phyloP scores from a whole-genome alignment of 2,888 invertebrate genomes.

The Cyclophora albipunctata region DNA sequence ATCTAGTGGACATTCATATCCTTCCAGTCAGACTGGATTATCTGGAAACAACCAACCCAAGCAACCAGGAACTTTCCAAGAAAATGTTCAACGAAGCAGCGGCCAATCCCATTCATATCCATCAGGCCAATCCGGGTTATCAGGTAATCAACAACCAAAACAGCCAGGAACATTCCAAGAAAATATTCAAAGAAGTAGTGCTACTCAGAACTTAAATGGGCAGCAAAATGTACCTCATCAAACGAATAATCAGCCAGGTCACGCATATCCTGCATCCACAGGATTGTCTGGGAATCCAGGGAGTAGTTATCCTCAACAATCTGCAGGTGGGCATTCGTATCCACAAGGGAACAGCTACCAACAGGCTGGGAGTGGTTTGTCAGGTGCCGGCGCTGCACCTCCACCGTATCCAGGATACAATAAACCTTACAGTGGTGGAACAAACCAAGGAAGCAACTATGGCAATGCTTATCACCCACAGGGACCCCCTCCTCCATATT shows the following conservation, averaged over 20 bases:
- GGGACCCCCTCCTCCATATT: constrained; percentile 53
- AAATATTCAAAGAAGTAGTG: constrained; percentile 30
- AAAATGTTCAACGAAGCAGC: constrained; percentile 45
- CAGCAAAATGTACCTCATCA: constrained; percentile 27
- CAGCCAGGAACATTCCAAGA: constrained; percentile 45
- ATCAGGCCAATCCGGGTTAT: constrained; percentile 52
- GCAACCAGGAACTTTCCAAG: constrained; percentile 42
- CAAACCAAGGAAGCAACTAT: constrained; percentile 31
- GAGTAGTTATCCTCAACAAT: constrained; percentile 29
- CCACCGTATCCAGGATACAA: constrained; percentile 38
- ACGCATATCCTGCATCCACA: constrained; percentile 52
- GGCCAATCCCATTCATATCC: constrained; percentile 44
- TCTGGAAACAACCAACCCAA: constrained; percentile 47
- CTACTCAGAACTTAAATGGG: constrained; percentile 33
- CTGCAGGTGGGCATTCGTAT: constrained; percentile 26
- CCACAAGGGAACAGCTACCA: constrained; percentile 22
- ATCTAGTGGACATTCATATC: constrained; percentile 46
- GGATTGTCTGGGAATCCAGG: constrained; percentile 51
- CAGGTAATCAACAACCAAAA: constrained; percentile 44
- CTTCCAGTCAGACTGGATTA: constrained; percentile 52
- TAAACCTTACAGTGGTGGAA: constrained; percentile 23
- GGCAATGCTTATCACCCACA: constrained; percentile 46
- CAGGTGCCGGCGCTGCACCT: constrained; percentile 34
- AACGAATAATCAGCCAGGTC: constrained; percentile 33
- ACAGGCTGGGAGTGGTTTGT: constrained; percentile 24